Evolutionary conservation across 2,113 vertebrate genomes (phyloP).

Genomic region (Paramormyrops kingsleyae): DNA sequence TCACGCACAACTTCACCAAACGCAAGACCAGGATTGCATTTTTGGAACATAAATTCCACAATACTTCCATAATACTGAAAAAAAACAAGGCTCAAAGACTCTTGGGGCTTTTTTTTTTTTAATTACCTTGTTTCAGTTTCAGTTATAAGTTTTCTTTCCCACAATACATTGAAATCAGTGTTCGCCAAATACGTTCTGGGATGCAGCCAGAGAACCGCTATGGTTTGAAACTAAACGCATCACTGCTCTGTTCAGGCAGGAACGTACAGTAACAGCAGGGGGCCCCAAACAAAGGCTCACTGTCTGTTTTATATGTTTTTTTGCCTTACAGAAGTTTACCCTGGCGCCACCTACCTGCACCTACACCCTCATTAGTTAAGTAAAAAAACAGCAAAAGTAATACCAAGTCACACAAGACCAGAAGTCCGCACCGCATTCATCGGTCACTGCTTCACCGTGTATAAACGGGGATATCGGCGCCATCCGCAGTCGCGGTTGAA

Average conservation of each 20-base stretch:
- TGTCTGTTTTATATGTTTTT: neutral
- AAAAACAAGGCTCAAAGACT: neutral
- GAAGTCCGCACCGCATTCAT: neutral
- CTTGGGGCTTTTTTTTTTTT: neutral
- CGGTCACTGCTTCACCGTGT: neutral
- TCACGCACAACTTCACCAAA: neutral
- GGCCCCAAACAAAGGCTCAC: conserved; percentile 8
- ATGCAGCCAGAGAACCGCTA: neutral
- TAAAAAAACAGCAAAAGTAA: no score
- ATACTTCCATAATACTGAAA: neutral
- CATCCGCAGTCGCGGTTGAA: neutral
- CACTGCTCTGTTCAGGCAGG: conserved; percentile 26
- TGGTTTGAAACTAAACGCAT: neutral
- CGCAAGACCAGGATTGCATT: neutral
- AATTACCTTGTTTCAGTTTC: neutral
- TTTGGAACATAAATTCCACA: neutral
- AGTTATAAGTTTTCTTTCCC: neutral
- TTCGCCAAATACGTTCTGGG: conserved; percentile 22
- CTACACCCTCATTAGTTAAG: neutral
- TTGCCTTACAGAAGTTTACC: neutral
- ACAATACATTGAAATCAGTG: neutral
- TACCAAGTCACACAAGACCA: neutral
- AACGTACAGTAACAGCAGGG: conserved; percentile 20
- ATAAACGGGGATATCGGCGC: neutral
- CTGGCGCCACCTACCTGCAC: neutral